A percentile compares a stretch with the other conserved stretches of the same genome.
These are phyloP conservation scores for Triplophysa yarkandensis DNA, from an alignment of 2,797 vertebrate species.

Conservation along the genomic window DNA sequence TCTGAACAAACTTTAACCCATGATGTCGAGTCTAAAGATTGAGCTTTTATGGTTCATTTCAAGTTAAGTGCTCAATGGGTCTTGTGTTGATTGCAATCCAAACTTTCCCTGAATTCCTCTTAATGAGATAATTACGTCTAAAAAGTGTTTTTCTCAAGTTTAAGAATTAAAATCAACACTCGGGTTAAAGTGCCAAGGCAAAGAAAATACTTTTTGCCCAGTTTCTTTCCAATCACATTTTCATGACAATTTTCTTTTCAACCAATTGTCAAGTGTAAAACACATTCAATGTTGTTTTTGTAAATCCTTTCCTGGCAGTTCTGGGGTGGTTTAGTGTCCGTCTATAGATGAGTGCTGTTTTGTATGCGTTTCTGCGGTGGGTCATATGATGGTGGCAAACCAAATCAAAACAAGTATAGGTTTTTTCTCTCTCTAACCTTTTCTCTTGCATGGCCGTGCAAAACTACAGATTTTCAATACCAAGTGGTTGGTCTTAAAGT, in stretches of 20 bases:
- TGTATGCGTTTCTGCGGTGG: slow-evolving; percentile 60
- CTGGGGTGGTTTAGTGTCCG: slow-evolving; percentile 59
- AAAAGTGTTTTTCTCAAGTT: slow-evolving; percentile 55
- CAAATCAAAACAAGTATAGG: slow-evolving; percentile 43
- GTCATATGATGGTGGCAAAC: slow-evolving; percentile 68
- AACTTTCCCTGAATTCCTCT: slow-evolving; percentile 60
- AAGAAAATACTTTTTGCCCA: slow-evolving; percentile 23
- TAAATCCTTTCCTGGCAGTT: slow-evolving; percentile 32
- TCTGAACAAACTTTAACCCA: neutral
- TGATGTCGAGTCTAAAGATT: neutral
- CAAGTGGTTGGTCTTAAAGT: neutral
- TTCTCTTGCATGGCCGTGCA: slow-evolving; percentile 69
- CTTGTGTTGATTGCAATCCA: slow-evolving; percentile 57
- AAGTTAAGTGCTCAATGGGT: slow-evolving; percentile 57
- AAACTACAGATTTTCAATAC: neutral
- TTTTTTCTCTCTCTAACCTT: slow-evolving; percentile 47
- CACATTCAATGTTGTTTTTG: slow-evolving; percentile 15
- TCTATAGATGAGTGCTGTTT: slow-evolving; percentile 59
- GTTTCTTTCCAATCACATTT: slow-evolving; percentile 18
- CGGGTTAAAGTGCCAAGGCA: slow-evolving; percentile 18
- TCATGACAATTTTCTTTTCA: neutral
- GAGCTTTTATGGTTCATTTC: neutral
- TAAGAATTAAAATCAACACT: slow-evolving; percentile 43
- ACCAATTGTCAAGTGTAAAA: slow-evolving; percentile 21
- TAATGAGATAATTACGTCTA: slow-evolving; percentile 75